Base-by-base conservation (phyloP, 1,140 invertebrate species). In the Neodiprion fabricii region DNA sequence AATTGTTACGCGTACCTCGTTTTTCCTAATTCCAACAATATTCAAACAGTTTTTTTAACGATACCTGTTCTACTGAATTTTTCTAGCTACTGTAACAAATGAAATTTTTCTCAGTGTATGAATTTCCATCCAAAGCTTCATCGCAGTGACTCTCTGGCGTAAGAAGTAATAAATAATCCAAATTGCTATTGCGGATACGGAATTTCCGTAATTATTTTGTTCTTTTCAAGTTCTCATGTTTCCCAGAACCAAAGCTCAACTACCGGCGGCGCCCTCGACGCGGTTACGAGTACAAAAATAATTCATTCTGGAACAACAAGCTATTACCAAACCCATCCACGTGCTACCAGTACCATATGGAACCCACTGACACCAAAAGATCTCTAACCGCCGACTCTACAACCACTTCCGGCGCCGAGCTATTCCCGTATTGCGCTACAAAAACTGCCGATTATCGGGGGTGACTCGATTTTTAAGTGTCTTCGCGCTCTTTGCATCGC, bases 351-450 rank as follows among this genome's bases (percentile, higher is more conserved):
- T 14, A 14, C 70, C 67, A 69, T 69, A 69, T 69, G 67, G 67
- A 69, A 69, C 67, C 67, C 67, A 69, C 67, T 69, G 67, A 69
- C 67, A 69, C 67, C 21, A 69, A 69, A 69, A 69, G 21, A 23
- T 69, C 53, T 69, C 40, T 12, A 69, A 69, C 17, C 67, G 40
- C 67, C 40, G 67, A 69, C 21, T 12, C 21, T 69, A 11, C 23
- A 69, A 69, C 23, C 14, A 14, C 67, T 69, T n/a, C 67, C 67
- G 53, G 11, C 23, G 14, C 40, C 17, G 50, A 17, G 70, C 10
- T 49, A 72, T 72, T 48, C n/a, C 47, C 50, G 70, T 49, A 72
- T 7, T 17, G n/a, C 48, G 4, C 11, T 49, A 61, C n/a, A 48
- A 61, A 9, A 48, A 72, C 4, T 49, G 4, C 11, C 53, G 53